phyloP scores from a whole-genome alignment of 2,888 invertebrate species.

The Xestobium rufovillosum region DNA sequence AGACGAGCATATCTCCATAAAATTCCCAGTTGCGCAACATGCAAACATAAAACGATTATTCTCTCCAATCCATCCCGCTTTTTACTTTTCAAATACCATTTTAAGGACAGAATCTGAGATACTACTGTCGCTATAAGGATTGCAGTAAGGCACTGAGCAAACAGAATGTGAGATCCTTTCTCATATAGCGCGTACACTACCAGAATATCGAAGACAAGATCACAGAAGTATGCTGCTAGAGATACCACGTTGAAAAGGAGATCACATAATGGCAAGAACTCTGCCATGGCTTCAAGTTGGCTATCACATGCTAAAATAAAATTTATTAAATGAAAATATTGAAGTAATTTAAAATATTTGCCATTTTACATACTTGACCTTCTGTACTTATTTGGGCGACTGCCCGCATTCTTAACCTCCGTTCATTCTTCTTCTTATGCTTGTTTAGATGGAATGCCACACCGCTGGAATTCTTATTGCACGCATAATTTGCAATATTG shows the following conservation, averaged over 20 bases:
- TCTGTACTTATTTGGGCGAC: constrained; percentile 37
- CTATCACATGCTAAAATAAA: constrained; percentile 37
- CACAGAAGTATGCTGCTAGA: constrained; percentile 82
- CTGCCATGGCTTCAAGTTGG: constrained; percentile 51
- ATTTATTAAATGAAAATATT: background rate
- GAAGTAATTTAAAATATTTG: background rate
- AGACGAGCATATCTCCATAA: constrained; percentile 78
- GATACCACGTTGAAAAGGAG: constrained; percentile 87
- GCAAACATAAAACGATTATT: constrained; percentile 52
- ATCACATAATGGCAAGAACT: constrained; percentile 86
- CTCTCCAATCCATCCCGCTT: constrained; percentile 44
- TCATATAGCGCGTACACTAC: constrained; percentile 77
- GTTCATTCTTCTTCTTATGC: constrained; percentile 33
- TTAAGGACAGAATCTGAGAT: constrained; percentile 66
- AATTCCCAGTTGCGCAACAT: constrained; percentile 63
- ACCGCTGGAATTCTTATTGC: too few species aligned
- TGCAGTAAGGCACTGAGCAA: constrained; percentile 61
- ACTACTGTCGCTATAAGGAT: constrained; percentile 66
- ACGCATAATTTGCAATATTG: too few species aligned
- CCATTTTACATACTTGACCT: constrained; percentile 34
- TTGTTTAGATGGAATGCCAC: background rate
- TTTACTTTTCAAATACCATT: constrained; percentile 61
- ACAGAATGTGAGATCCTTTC: constrained; percentile 56
- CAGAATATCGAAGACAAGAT: constrained; percentile 81
- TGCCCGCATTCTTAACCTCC: constrained; percentile 44